A percentile compares a stretch with the other conserved stretches of the same genome.
These are phyloP conservation scores for Chromis chromis DNA, from an alignment of 2,797 vertebrate species.

Conservation along the genomic window DNA sequence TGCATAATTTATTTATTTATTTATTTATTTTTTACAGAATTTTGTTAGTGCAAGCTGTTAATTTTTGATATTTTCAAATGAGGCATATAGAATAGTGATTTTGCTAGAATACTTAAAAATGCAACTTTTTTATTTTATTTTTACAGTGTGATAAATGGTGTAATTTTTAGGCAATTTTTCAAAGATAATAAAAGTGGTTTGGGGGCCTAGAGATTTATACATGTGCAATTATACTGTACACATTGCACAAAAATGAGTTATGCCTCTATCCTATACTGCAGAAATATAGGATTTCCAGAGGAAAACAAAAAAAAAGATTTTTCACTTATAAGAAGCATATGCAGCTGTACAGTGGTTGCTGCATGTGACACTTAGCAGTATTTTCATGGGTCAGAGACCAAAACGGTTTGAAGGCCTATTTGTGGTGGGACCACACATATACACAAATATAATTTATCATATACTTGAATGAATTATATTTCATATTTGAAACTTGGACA, in stretches of 20 bases:
- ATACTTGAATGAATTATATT: constrained; percentile 23
- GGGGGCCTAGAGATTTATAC: not conserved
- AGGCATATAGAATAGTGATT: too few relatives aligned
- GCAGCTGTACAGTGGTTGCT: constrained; percentile 23
- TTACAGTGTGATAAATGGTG: too few relatives aligned
- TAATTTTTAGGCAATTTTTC: too few relatives aligned
- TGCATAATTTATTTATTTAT: too few relatives aligned
- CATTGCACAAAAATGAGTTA: not conserved
- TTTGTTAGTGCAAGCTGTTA: too few relatives aligned
- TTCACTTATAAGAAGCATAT: constrained; percentile 30
- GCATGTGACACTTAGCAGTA: not conserved
- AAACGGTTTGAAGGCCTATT: constrained; percentile 19
- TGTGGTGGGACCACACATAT: constrained; percentile 27
- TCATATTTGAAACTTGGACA: constrained; percentile 11
- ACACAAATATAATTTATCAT: constrained; percentile 21
- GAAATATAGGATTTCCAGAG: not conserved
- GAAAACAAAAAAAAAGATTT: constrained; percentile 2
- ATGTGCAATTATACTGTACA: not conserved
- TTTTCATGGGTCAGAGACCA: constrained; percentile 29
- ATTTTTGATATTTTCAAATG: too few relatives aligned
- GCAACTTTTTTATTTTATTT: too few relatives aligned
- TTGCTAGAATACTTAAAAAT: too few relatives aligned
- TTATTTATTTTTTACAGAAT: too few relatives aligned
- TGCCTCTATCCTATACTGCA: not conserved
- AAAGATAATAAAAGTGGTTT: too few relatives aligned